phyloP scores from a whole-genome alignment of 2,797 vertebrate genomes.

The Phoxinus dragarum region DNA sequence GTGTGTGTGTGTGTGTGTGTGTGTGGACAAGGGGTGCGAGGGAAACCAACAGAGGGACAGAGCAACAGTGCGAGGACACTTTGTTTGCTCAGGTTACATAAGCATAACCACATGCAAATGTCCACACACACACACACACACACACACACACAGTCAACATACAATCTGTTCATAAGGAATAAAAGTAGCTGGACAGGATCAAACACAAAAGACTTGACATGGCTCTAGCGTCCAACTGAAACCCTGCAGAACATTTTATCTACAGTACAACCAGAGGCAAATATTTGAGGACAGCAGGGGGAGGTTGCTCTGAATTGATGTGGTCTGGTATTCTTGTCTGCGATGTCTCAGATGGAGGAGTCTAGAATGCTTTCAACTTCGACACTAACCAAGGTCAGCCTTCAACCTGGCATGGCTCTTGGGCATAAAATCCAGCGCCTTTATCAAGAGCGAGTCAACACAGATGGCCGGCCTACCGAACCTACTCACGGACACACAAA shows the following conservation, averaged over 20 bases:
- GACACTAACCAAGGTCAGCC: constrained; percentile 34
- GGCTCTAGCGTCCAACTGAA: neutral
- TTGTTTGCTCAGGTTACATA: constrained; percentile 47
- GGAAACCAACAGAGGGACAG: constrained; percentile 22
- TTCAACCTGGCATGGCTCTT: constrained; percentile 34
- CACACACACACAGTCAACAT: constrained; percentile 48
- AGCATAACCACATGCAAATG: constrained; percentile 47
- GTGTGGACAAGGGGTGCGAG: neutral
- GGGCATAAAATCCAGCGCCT: constrained; percentile 31
- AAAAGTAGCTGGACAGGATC: constrained; percentile 33
- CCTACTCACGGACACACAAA: constrained; percentile 44
- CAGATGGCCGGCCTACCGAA: constrained; percentile 32
- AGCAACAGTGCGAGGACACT: constrained; percentile 27
- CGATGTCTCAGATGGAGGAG: neutral
- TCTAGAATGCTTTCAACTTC: constrained; percentile 44
- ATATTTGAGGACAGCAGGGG: constrained; percentile 21
- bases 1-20: no score
- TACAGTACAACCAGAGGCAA: constrained; percentile 21
- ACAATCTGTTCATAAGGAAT: constrained; percentile 34
- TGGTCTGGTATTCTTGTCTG: constrained; percentile 11
- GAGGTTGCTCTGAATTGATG: neutral
- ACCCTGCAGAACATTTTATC: constrained; percentile 8
- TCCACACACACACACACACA: constrained; percentile 48
- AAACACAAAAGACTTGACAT: constrained; percentile 16
- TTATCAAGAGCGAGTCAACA: constrained; percentile 52